Evolutionary conservation across 2,888 invertebrate genomes (phyloP), one percentile per base, ranked within the genome.

Genomic region (Rhynchonema sp.): DNA sequence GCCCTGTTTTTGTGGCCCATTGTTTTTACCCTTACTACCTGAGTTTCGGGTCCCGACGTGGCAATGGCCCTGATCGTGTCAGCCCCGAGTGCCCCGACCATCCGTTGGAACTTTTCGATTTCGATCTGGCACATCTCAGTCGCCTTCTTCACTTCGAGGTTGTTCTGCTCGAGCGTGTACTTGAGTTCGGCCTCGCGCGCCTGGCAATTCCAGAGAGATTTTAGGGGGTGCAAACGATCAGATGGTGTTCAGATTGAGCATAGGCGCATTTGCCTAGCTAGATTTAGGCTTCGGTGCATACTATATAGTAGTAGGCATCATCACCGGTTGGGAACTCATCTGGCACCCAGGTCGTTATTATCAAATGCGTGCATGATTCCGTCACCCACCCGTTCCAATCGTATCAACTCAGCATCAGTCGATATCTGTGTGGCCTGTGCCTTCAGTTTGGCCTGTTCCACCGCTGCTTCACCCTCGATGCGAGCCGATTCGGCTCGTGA

Each of bases 381-480:
- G n/a, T 20, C n/a, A 54, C 54, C 6, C 6, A 27, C 58, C 30
- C 23, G 2, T 1, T 27, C 38, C 46, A 59, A 30, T 46, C 59
- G 55, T 2, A 2, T 25, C 25, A 59, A 26, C 56, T 59, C 59
- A 2, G 59, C 20, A 25, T 59, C 76, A 22, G 77, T 74, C 66
- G 78, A 77, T 64, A 78, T 78, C 62, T 70, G 73, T 64, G 68
- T 67, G 56, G 78, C 78, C 67, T 75, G 71, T 2, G 76, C 72
- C 68, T 76, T 77, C 20, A 77, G 69, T 63, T 70, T 74, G 25
- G 78, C 77, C 67, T 77, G 76, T 54, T 77, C 76, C 17, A 78
- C 77, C 26, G 76, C 76, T 6, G 78, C 76, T 66, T 78, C 76
- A n/a, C 76, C 77, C 66, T 77, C 59, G 23, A 59, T 59, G 17